These are phyloP conservation scores for Spodoptera exigua DNA, from an alignment of 2,888 invertebrate species.

Conservation along the genomic window DNA sequence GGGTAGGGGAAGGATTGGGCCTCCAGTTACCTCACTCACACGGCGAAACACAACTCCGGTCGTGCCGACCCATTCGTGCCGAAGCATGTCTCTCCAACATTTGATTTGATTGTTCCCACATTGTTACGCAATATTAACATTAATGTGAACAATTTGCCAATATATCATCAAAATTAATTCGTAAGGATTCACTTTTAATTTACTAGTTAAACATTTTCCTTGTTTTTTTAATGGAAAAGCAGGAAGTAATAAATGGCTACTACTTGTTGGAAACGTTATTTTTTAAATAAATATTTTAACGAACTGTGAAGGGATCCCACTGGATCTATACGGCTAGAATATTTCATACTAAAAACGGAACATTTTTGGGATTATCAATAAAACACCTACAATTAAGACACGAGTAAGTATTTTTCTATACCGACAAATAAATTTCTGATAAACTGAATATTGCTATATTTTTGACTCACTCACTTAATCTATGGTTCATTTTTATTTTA, in stretches of 20 bases:
- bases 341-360: constrained; percentile 18
- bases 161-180: not conserved
- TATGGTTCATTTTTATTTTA: too few relatives aligned
- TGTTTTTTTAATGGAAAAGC: constrained; percentile 2
- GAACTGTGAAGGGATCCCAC: constrained; percentile 19
- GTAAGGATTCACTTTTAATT: not conserved
- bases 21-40: too few relatives aligned
- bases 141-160: too few relatives aligned
- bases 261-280: constrained; percentile 7
- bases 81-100: too few relatives aligned
- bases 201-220: not conserved
- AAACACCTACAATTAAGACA: constrained; percentile 33
- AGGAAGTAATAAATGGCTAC: constrained; percentile 11
- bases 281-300: constrained; percentile 30
- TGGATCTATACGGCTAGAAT: constrained; percentile 22
- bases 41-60: too few relatives aligned
- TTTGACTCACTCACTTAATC: too few relatives aligned
- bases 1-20: too few relatives aligned
- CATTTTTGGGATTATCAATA: constrained; percentile 31
- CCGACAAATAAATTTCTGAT: too few relatives aligned
- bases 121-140: too few relatives aligned
- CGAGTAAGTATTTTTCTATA: not conserved
- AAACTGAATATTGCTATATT: too few relatives aligned
- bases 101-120: too few relatives aligned
- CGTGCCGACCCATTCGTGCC: too few relatives aligned